Evolutionary conservation across 2,797 vertebrate genomes (phyloP).

Genomic region (Cichlasoma orientale): DNA sequence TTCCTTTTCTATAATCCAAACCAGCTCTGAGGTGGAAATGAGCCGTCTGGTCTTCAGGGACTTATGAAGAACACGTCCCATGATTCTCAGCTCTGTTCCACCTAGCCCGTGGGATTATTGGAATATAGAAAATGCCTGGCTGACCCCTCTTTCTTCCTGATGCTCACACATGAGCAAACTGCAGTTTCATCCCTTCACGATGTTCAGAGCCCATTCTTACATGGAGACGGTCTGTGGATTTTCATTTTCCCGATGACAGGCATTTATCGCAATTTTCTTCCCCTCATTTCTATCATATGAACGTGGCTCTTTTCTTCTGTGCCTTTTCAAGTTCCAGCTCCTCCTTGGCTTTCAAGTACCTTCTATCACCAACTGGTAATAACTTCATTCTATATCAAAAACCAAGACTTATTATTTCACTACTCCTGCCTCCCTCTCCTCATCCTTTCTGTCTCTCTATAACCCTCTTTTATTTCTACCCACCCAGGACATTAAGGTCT

Average conservation of each 20-base stretch:
- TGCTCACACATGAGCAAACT: background rate
- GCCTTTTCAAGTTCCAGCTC: constrained; percentile 8
- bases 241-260: background rate
- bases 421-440: background rate
- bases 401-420: constrained; percentile 17
- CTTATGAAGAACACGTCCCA: constrained; percentile 17
- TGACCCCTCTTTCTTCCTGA: constrained; percentile 26
- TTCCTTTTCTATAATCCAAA: background rate
- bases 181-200: background rate
- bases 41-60: constrained; percentile 15
- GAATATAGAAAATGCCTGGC: constrained; percentile 29
- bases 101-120: constrained; percentile 24
- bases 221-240: background rate
- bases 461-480: constrained; percentile 33
- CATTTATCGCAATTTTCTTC: background rate
- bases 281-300: constrained; percentile 3
- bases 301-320: constrained; percentile 1
- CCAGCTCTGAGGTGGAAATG: constrained; percentile 32
- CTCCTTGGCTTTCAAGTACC: constrained; percentile 20
- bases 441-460: background rate
- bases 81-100: constrained; percentile 20
- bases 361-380: constrained; percentile 40
- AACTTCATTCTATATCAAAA: constrained; percentile 36
- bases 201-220: constrained; percentile 3
- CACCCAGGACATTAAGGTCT: constrained; percentile 37